Evolutionary conservation across 2,797 vertebrate species (phyloP).

Genomic region (Choloepus didactylus): DNA sequence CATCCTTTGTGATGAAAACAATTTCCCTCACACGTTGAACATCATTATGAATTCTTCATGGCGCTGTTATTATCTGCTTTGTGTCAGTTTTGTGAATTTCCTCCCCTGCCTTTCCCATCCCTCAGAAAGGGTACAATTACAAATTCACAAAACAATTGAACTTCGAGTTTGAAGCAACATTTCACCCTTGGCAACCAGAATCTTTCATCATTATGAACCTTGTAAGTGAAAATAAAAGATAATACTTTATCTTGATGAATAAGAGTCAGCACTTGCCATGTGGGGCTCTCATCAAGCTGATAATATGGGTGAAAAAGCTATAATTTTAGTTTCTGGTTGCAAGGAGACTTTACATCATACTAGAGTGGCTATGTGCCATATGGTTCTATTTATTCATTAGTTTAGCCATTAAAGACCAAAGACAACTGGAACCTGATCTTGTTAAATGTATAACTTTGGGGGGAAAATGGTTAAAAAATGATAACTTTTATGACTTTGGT

Average conservation of each 20-base stretch:
- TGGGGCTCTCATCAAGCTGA: conserved; percentile 55
- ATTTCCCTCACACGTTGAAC: conserved; percentile 72
- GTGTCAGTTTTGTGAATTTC: conserved; percentile 75
- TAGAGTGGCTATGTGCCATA: conserved; percentile 2
- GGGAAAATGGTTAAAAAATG: conserved; percentile 36
- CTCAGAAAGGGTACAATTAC: conserved; percentile 82
- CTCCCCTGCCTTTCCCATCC: conserved; percentile 84
- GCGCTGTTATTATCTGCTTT: conserved; percentile 70
- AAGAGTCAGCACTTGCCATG: conserved; percentile 51
- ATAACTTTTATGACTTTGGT: conserved; percentile 1
- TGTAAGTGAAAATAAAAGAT: conserved; percentile 76
- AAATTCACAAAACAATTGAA: conserved; percentile 82
- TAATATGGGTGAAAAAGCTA: neutral
- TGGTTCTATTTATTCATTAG: conserved; percentile 59
- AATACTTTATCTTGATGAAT: conserved; percentile 74
- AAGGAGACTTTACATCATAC: neutral
- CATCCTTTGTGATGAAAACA: conserved; percentile 74
- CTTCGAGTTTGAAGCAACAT: conserved; percentile 81
- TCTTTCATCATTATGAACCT: conserved; percentile 80
- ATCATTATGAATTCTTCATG: conserved; percentile 76
- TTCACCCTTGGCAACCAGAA: conserved; percentile 84
- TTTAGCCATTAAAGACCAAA: conserved; percentile 45
- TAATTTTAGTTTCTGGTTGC: conserved; percentile 9
- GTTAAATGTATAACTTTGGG: conserved; percentile 42
- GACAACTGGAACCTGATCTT: neutral